Base-by-base conservation (phyloP, 1,140 invertebrate species). In the Drosophila paulistorum region DNA sequence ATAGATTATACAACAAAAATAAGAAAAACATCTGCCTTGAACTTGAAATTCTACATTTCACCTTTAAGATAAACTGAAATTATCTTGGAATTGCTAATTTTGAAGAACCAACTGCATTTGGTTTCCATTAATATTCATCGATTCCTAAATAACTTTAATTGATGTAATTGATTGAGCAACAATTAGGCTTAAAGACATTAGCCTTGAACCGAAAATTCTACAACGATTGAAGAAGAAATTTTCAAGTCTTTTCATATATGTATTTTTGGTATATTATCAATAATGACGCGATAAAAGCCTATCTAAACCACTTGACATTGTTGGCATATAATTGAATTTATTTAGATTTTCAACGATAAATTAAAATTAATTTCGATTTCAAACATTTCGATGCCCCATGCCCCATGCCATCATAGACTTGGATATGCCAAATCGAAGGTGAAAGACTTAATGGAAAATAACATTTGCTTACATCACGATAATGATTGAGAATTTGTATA, bases 271-370 rank as follows among this genome's bases (percentile, higher is more conserved):
- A 42, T 9, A 45, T 60, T 39, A 33, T 14, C 37, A 48, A 26
- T 63, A 33, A 20, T 63, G 39, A 45, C 41, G 20, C 23, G 33
- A 11, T 51, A 51, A 51, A 51, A 51, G n/a, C 20, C 20, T 65
- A 54, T 65, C 33, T 65, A 39, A 61, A 68, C 42, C 35, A 61
- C 33, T 30, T 59, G 60, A 62, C 35, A 35, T 37, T 35, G 59
- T 51, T 61, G 51, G 39, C 48, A 39, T 62, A 61, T 61, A 59
- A 23, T 33, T 62, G 45, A 60, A 60, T 61, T 41, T 33, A 68
- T 26, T 54, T 51, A 51, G 41, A 45, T 51, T 62, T 33, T 45
- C 45, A 14, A 20, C 10, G 33, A 59, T 39, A 59, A 39, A 7
- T 59, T 30, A 30, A 20, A 59, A 39, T 59, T 59, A 59, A 59